Base-by-base conservation (phyloP, 2,113 vertebrate species). In the Atlantisia rogersi region DNA sequence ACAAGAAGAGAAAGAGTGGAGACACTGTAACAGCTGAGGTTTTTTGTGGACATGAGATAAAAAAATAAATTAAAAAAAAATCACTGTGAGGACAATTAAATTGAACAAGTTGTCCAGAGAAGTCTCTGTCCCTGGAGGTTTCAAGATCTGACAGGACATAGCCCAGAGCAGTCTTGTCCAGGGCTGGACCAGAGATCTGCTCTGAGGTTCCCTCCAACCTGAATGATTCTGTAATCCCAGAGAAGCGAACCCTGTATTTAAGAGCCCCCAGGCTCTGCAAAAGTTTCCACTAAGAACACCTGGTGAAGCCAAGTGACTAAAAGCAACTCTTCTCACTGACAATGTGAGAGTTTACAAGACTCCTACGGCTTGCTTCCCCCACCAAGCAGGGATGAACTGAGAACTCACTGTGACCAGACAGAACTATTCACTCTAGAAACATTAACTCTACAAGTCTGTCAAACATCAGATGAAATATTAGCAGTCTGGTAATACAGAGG, bases 391-490 rank as follows among this genome's bases (percentile, higher is more conserved):
- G 18, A 64, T 55, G 52, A 94, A 88, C 80, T 39, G 53, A 94
- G 94, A 92, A 94, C 42, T 70, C 77, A 53, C 15, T 53, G 32
- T 40, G 58, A 78, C 15, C 3, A 32, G 67, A 75, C 31, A 78
- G 77, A 86, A 94, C 70, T 39, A 67, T 5, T 88, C 86, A 89
- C 85, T 92, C 82, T 70, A 70, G 92, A 92, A 85, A 91, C 2
- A 2, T 86, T 93, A 95, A 95, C 88, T 95, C 52, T 35, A 56
- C 67, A 90, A 90, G 93, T 19, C 48, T 52, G 92, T 92, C 95
- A 96, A 97, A 94, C 73, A 95, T 92, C 78, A 92, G 64, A 79
- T 86, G 80, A 64, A 95, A 97, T 80, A 85, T 73, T 50, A 94
- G 83, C 39, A 29, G 42, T 82, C 69, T 62, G 52, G 44, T 74